Evolutionary conservation across 2,888 invertebrate species (phyloP).

Genomic region (Allacma fusca): DNA sequence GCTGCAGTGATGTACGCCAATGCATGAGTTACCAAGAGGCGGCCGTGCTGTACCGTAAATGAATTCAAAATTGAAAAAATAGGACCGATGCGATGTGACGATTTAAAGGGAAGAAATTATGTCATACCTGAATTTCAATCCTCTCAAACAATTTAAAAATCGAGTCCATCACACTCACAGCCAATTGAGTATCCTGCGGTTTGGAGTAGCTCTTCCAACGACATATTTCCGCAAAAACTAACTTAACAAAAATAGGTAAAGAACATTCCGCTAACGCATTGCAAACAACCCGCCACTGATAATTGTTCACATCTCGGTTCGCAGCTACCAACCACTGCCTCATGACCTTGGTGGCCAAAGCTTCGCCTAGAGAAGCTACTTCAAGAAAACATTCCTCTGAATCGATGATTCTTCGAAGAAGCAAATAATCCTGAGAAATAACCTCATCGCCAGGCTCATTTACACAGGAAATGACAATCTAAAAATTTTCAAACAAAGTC

Average conservation of each 20-base stretch:
- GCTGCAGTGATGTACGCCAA: constrained; percentile 97
- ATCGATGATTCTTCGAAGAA: constrained; percentile 86
- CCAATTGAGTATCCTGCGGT: constrained; percentile 89
- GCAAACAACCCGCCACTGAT: constrained; percentile 93
- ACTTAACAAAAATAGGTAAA: constrained; percentile 93
- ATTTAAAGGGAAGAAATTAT: not conserved
- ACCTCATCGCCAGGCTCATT: constrained; percentile 85
- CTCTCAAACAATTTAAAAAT: constrained; percentile 96
- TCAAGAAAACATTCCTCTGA: constrained; percentile 87
- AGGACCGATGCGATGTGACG: too few relatives aligned
- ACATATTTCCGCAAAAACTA: constrained; percentile 92
- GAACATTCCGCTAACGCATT: constrained; percentile 94
- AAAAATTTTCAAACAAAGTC: constrained; percentile 58
- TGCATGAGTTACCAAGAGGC: constrained; percentile 90
- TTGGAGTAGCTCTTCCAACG: constrained; percentile 97
- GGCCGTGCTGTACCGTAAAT: constrained; percentile 74
- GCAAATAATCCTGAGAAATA: constrained; percentile 86
- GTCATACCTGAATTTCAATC: constrained; percentile 84
- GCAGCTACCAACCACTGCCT: constrained; percentile 85
- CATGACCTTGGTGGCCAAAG: constrained; percentile 91
- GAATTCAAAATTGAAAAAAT: not conserved
- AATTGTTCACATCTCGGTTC: constrained; percentile 86
- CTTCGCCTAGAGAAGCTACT: constrained; percentile 89
- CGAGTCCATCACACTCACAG: constrained; percentile 94
- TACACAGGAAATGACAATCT: constrained; percentile 91